Conservation (phyloP, 2,797 vertebrate genomes). For the Decapterus maruadsi region DNA sequence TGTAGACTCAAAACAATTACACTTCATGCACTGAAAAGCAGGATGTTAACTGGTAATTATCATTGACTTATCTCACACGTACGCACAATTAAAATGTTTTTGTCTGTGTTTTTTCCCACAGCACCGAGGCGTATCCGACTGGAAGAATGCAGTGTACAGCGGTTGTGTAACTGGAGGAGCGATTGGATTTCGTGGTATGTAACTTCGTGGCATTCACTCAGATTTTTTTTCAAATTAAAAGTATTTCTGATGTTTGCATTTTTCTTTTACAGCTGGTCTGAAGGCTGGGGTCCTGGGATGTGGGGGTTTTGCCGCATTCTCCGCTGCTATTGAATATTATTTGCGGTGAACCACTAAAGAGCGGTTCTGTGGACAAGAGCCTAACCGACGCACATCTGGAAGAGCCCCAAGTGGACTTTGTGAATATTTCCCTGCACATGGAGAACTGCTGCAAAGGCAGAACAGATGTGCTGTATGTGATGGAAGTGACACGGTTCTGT, state of each 20-base stretch:
- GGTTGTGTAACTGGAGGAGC: constrained; percentile 96
- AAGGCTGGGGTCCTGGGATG: constrained; percentile 96
- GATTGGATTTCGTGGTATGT: constrained; percentile 94
- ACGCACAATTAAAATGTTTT: not conserved
- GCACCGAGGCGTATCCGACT: constrained; percentile 96
- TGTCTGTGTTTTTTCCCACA: constrained; percentile 64
- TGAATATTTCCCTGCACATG: constrained; percentile 7
- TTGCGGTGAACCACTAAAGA: constrained; percentile 84
- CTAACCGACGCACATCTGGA: constrained; percentile 14
- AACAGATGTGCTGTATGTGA: not conserved
- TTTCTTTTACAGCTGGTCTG: constrained; percentile 87
- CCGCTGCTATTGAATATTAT: constrained; percentile 97
- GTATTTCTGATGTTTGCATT: not conserved
- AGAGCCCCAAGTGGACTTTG: not conserved
- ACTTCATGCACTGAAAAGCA: not conserved
- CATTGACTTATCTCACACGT: not conserved
- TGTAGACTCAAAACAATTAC: not conserved
- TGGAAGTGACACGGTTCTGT: constrained; percentile 10
- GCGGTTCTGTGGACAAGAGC: constrained; percentile 3
- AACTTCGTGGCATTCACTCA: not conserved
- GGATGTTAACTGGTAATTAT: not conserved
- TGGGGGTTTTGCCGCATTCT: constrained; percentile 97
- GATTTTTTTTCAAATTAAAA: not conserved
- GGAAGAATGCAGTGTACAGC: constrained; percentile 97
- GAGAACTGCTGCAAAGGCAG: constrained; percentile 19